Evolutionary conservation across 2,797 vertebrate genomes (phyloP), one percentile per base, ranked within the genome.

Genomic region (Heliangelus exortis): DNA sequence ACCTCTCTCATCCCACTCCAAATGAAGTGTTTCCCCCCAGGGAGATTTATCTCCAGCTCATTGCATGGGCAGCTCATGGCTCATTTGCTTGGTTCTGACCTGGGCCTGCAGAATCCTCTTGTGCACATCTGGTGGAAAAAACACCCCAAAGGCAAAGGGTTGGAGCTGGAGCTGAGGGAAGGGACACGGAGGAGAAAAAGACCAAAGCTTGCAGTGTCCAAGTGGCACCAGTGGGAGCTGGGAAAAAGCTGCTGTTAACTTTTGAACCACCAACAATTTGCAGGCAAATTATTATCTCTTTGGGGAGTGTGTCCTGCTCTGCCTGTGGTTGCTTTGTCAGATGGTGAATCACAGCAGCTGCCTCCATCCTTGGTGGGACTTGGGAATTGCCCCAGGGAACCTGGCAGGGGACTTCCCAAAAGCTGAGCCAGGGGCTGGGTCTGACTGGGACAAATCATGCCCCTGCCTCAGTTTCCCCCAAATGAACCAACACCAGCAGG

Each of bases 401-500:
- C 0, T 3, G n/a, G 61, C 48, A 16, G 39, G 12, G 6, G 48
- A 34, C 31, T 7, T 59, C 72, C 67, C 5, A 2, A 54, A 51
- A 61, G 3, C 57, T 33, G 22, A 0, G 0, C 21, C 7, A 6
- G 22, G 51, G 45, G 41, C 28, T 0, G 63, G 36, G n/a, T 7
- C 4, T 15, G 59, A 12, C 19, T 2, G 5, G 10, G 21, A 23
- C n/a, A 21, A 34, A n/a, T 15, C 4, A 0, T 28, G 4, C 23
- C 33, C 9, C 61, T 92, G 86, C 89, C 78, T 92, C 65, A 2
- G 78, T 67, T 92, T 95, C 67, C 72, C 62, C 47, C 6, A 1
- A 0, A 0, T 8, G 15, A 23, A 28, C 8, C 8, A 45, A 68
- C 31, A 12, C 7, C 28, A 3, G 16, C 1, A 3, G 14, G 25